Evolutionary conservation across 2,888 invertebrate genomes (phyloP).

Genomic region (Hylaea fasciaria): DNA sequence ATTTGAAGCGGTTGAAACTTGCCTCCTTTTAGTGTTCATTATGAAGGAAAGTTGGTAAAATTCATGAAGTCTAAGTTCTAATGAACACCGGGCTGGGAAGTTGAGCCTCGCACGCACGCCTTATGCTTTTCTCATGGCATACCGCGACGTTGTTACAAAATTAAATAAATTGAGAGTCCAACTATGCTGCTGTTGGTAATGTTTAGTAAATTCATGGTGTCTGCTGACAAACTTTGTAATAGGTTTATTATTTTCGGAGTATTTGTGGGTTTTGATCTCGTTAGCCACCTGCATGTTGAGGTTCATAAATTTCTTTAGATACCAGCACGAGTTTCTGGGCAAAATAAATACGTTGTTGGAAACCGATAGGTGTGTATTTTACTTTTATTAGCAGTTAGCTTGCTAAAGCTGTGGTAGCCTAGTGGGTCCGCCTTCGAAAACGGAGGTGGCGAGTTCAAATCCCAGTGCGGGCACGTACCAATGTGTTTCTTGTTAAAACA

Average conservation of each 20-base stretch:
- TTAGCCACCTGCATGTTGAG: too few relatives aligned
- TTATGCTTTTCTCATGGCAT: slow-evolving; percentile 57
- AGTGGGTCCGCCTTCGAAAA: too few relatives aligned
- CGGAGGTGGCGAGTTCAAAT: too few relatives aligned
- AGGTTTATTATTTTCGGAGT: not conserved
- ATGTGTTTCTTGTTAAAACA: too few relatives aligned
- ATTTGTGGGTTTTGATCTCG: not conserved
- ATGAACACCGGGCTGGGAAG: slow-evolving; percentile 78
- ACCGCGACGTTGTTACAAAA: slow-evolving; percentile 50
- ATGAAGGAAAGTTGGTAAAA: slow-evolving; percentile 80
- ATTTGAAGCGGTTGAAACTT: slow-evolving; percentile 82
- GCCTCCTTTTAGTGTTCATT: slow-evolving; percentile 83
- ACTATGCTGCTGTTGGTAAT: slow-evolving; percentile 26
- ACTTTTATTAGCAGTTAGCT: too few relatives aligned
- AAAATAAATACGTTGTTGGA: too few relatives aligned
- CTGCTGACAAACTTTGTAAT: slow-evolving; percentile 8
- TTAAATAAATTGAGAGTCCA: slow-evolving; percentile 34
- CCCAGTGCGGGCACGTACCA: too few relatives aligned
- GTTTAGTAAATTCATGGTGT: slow-evolving; percentile 13
- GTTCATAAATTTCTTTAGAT: too few relatives aligned
- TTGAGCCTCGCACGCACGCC: slow-evolving; percentile 59
- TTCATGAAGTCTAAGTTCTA: slow-evolving; percentile 83
- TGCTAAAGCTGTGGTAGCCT: too few relatives aligned
- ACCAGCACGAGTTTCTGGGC: too few relatives aligned
- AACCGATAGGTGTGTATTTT: too few relatives aligned